Evolutionary conservation across 1,140 invertebrate species (phyloP).

Genomic region (Anoplolepis gracilipes): DNA sequence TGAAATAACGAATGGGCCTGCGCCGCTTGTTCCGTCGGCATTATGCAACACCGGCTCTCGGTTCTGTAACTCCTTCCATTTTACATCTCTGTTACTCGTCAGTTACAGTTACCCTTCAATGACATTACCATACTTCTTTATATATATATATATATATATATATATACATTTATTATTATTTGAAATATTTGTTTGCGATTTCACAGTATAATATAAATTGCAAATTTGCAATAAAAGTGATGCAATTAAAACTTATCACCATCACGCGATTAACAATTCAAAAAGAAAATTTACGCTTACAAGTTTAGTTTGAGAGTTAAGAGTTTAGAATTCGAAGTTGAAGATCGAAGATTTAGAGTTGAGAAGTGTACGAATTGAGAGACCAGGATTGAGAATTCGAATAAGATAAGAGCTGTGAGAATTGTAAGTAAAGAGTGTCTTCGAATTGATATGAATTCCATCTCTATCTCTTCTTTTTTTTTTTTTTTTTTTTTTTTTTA

Average conservation of each 20-base stretch:
- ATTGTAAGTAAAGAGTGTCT: not conserved
- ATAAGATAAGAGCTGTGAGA: constrained; percentile 2
- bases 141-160: not conserved
- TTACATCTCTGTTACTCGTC: constrained; percentile 35
- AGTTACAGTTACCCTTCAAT: not conserved
- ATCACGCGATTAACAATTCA: not conserved
- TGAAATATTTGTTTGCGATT: not conserved
- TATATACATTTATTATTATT: not conserved
- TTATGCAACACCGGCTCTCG: constrained; percentile 52
- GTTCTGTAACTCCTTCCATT: constrained; percentile 16
- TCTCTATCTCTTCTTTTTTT: too few relatives aligned
- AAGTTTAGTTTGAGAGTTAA: not conserved
- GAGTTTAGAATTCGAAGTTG: not conserved
- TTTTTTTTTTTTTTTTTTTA: too few relatives aligned
- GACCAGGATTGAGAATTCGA: not conserved
- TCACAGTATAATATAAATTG: not conserved
- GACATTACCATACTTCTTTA: not conserved
- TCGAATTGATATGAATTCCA: not conserved
- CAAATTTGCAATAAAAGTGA: not conserved
- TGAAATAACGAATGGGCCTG: constrained; percentile 71
- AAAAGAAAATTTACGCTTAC: not conserved
- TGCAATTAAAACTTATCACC: not conserved
- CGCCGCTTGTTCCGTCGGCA: constrained; percentile 23
- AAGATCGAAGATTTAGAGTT: not conserved
- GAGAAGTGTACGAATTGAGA: not conserved